Evolutionary conservation across 2,888 invertebrate species (phyloP), one percentile per base, ranked within the genome.

Genomic region (Eucriotettix oculatus): DNA sequence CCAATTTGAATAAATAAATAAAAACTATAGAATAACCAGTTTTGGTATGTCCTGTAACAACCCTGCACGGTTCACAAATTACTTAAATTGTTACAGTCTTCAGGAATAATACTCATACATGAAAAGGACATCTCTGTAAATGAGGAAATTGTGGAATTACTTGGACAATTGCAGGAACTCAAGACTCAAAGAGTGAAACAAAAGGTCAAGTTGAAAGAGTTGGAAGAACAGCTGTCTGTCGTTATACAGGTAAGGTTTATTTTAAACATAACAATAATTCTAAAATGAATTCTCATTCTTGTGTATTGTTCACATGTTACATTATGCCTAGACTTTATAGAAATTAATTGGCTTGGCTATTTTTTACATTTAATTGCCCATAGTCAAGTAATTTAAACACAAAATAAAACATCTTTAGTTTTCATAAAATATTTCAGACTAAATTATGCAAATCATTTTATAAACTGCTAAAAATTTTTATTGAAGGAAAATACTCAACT

Each of bases 141-240:
- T 40, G 55, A 55, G 16, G 55, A 55, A 66, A 67, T 77, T 17
- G 69, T 74, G 16, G 74, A 76, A 62, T 69, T 90, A 64, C 77
- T 86, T 69, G 81, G 82, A 66, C 88, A 89, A 70, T 73, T 90
- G 65, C 80, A 87, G 67, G 84, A 86, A 65, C 79, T 79, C 57
- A 83, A 83, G 70, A 81, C 81, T 17, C 81, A 84, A 56, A 81
- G 83, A 64, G 76, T 82, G 53, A 79, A 84, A 66, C 89, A 90
- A 69, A 85, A 87, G 67, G 80, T 85, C 66, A 79, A 84, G 65
- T 82, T 85, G 40, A 77, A 79, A 0, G 90, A 90, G 71, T 75
- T 90, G 57, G 86, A 87, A 67, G 88, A 89, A 69, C 89, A 90
- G 70, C 71, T 90, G 61, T 79, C 84, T 42, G 79, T 82, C 10